Conservation (phyloP, 2,888 invertebrate species). For the Entomobrya multifasciata region DNA sequence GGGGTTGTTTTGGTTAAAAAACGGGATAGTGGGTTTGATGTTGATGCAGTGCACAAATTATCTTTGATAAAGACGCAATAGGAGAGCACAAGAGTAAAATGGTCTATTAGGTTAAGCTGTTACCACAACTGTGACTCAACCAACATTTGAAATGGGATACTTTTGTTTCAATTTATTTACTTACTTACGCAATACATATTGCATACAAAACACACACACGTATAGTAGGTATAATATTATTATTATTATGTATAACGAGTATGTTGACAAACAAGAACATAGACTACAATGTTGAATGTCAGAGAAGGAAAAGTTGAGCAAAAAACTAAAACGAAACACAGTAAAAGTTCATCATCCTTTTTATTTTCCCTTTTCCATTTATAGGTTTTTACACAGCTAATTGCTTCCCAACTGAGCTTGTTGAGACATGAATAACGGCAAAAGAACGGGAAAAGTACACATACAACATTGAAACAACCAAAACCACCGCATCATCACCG, state of each 20-base stretch:
- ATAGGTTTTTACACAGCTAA: slow-evolving; percentile 27
- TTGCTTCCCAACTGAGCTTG: slow-evolving; percentile 1
- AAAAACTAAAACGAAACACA: background rate
- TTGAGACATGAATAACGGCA: background rate
- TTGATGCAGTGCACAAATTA: too few species aligned
- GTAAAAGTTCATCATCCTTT: slow-evolving; percentile 24
- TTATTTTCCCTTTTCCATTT: slow-evolving; percentile 6
- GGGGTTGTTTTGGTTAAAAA: too few species aligned
- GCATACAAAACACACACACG: background rate
- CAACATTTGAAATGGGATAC: slow-evolving; percentile 7
- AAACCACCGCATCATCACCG: background rate
- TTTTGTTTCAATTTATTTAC: background rate
- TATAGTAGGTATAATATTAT: background rate
- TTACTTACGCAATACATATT: slow-evolving; percentile 15
- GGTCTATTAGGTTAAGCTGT: slow-evolving; percentile 17
- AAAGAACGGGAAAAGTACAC: background rate
- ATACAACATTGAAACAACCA: too few species aligned
- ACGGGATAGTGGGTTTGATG: background rate
- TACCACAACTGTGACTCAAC: background rate
- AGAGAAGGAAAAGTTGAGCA: background rate
- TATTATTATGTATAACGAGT: background rate
- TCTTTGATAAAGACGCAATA: background rate
- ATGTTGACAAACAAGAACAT: background rate
- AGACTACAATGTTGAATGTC: background rate
- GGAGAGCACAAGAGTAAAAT: too few species aligned